Conservation (phyloP, 2,888 invertebrate species). For the Diabrotica balteata region DNA sequence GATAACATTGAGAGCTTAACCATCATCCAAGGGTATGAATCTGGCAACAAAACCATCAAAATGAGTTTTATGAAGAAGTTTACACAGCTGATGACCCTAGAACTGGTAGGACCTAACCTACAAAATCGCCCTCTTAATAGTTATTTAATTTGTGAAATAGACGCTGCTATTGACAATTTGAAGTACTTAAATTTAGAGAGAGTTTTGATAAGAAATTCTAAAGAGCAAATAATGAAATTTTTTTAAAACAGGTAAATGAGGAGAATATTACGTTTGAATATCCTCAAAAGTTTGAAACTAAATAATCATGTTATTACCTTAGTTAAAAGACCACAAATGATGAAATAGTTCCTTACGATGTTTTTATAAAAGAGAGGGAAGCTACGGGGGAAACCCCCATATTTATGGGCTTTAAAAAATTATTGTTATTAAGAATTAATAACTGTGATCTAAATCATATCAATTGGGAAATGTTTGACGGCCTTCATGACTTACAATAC, state of each 20-base stretch:
- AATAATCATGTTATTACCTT: conserved; percentile 53
- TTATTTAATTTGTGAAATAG: conserved; percentile 61
- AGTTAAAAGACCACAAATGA: conserved; percentile 57
- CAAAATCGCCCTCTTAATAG: conserved; percentile 48
- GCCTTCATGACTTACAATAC: conserved; percentile 66
- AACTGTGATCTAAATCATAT: conserved; percentile 68
- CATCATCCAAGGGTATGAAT: conserved; percentile 65
- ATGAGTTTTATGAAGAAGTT: conserved; percentile 61
- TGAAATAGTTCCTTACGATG: conserved; percentile 70
- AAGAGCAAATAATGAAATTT: conserved; percentile 56
- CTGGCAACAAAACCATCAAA: conserved; percentile 60
- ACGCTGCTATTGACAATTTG: conserved; percentile 60
- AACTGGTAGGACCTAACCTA: conserved; percentile 66
- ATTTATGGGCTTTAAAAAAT: conserved; percentile 63
- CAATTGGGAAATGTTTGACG: conserved; percentile 75
- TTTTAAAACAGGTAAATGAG: conserved; percentile 57
- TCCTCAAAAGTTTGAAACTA: conserved; percentile 52
- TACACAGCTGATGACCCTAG: conserved; percentile 65
- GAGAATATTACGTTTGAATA: conserved; percentile 56
- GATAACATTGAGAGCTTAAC: conserved; percentile 65
- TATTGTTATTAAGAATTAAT: conserved; percentile 68
- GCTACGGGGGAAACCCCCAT: conserved; percentile 57
- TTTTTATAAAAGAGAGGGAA: conserved; percentile 66
- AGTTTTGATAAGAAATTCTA: conserved; percentile 53
- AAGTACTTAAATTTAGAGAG: conserved; percentile 65